These are phyloP conservation scores for Anoplopoma fimbria DNA, from an alignment of 2,113 vertebrate species.

Conservation along the genomic window DNA sequence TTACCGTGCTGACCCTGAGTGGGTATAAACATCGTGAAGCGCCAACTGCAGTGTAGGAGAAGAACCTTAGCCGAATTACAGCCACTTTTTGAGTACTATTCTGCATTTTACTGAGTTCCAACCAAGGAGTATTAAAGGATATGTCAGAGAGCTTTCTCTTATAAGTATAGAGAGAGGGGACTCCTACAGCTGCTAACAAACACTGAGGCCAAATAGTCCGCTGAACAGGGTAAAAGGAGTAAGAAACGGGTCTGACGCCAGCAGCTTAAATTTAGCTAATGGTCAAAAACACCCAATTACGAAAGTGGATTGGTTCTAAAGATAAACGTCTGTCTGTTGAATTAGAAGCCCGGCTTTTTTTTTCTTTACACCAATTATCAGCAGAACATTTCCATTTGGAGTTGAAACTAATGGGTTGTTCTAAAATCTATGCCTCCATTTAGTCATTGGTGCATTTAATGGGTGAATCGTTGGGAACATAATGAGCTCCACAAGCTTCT, in stretches of 20 bases:
- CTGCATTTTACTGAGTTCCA: constrained; percentile 57
- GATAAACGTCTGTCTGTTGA: constrained; percentile 10
- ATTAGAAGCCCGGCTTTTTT: constrained; percentile 47
- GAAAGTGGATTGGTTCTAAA: constrained; percentile 28
- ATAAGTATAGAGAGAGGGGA: constrained; percentile 9
- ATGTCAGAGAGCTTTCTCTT: constrained; percentile 2
- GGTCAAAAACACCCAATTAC: constrained; percentile 42
- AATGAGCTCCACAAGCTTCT: constrained; percentile 53
- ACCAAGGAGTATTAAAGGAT: constrained; percentile 10
- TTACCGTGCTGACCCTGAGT: constrained; percentile 76
- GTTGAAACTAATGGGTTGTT: constrained; percentile 61
- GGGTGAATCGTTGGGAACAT: constrained; percentile 48
- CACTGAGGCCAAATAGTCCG: constrained; percentile 9
- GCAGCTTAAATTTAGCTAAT: constrained; percentile 49
- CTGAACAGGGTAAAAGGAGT: constrained; percentile 24
- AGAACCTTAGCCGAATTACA: constrained; percentile 77
- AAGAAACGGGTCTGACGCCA: constrained; percentile 50
- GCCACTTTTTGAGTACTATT: constrained; percentile 56
- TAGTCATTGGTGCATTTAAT: constrained; percentile 51
- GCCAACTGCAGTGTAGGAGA: constrained; percentile 63
- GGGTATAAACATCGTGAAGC: constrained; percentile 62
- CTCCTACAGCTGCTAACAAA: neutral
- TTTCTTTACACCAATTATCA: constrained; percentile 47
- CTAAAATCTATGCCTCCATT: constrained; percentile 65
- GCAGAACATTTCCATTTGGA: constrained; percentile 62